Evolutionary conservation across 2,888 invertebrate species (phyloP), one percentile per base, ranked within the genome.

Genomic region (Ferdinandea cuprea): DNA sequence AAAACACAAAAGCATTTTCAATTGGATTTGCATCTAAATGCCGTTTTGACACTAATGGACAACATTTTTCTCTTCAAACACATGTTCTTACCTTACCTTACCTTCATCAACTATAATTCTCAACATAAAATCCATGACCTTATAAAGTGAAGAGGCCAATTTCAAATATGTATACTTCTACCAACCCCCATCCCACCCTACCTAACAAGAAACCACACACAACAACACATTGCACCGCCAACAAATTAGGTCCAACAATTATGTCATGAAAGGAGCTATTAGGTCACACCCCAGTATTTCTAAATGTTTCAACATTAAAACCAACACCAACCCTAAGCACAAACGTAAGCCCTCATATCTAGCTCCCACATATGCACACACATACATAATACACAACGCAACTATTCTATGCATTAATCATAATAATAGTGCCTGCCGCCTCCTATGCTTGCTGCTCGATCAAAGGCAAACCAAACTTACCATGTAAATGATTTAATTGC

Each of bases 181-280:
- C n/a, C n/a, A n/a, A n/a, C n/a, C n/a, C 40, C 61, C 54, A 52
- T 80, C 63, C 58, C 56, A 28, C 30, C 6, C 21, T n/a, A 13
- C 35, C 61, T n/a, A n/a, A n/a, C n/a, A n/a, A n/a, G n/a, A n/a
- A n/a, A 25, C 5, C 25, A 25, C 2, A 25, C 25, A 25, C 32
- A 5, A 42, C 40, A n/a, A 25, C 13, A 25, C 32, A 54, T 19
- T 56, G 50, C 46, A 48, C 19, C 44, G 40, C 11, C 44, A 46
- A 74, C 76, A 76, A 76, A 76, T 54, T 65, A 83, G 77, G 71
- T 72, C 66, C 46, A 72, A 48, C 77, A 83, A 83, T 83, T 77
- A 83, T 72, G 81, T 48, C 77, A 54, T 78, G 46, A 72, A 72
- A 54, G 59, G 52, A 77, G 15, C 77, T 66, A 83, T 72, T 77